phyloP scores from a whole-genome alignment of 2,888 invertebrate species.

The Automeris io region DNA sequence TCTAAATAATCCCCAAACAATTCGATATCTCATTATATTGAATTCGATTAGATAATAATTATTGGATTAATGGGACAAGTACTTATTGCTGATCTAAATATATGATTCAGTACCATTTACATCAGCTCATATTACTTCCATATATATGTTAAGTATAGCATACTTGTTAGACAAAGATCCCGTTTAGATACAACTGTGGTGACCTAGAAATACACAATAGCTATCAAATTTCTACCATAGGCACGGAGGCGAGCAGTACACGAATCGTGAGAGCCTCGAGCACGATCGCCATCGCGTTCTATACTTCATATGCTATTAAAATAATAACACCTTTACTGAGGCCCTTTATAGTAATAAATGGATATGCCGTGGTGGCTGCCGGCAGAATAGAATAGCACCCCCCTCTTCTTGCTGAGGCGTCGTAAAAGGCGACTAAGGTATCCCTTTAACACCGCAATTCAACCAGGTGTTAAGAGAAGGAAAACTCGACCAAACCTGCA shows the following conservation, averaged over 20 bases:
- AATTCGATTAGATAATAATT: too few species aligned
- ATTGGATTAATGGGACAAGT: too few species aligned
- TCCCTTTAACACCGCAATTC: too few species aligned
- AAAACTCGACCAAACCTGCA: too few species aligned
- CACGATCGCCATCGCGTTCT: constrained; percentile 38
- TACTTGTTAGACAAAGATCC: constrained; percentile 31
- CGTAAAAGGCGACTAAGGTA: too few species aligned
- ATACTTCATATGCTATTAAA: constrained; percentile 36
- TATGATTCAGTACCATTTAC: background rate
- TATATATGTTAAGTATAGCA: background rate
- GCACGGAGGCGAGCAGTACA: constrained; percentile 15
- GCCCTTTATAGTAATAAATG: constrained; percentile 21
- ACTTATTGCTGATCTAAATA: too few species aligned
- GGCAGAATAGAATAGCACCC: too few species aligned
- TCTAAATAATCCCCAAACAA: too few species aligned
- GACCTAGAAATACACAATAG: constrained; percentile 57
- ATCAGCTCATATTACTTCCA: background rate
- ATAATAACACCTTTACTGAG: constrained; percentile 35
- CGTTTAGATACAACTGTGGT: constrained; percentile 25
- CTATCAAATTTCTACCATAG: constrained; percentile 55
- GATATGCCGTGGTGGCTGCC: too few species aligned
- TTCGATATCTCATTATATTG: too few species aligned
- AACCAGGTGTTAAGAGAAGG: too few species aligned
- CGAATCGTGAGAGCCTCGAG: constrained; percentile 41
- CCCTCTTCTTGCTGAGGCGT: too few species aligned